phyloP scores from a whole-genome alignment of 2,113 vertebrate species.

The Burhinus bistriatus region DNA sequence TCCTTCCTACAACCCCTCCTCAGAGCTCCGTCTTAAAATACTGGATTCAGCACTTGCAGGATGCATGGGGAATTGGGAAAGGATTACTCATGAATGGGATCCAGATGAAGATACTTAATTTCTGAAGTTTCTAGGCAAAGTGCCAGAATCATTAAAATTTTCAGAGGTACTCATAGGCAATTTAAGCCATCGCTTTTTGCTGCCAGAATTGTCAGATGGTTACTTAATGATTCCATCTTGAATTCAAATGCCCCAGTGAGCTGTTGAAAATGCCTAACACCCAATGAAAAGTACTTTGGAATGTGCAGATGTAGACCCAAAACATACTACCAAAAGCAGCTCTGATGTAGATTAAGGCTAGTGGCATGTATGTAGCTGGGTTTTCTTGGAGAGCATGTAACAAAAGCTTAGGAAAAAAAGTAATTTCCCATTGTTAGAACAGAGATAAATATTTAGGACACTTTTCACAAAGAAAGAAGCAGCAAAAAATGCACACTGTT shows the following conservation, averaged over 20 bases:
- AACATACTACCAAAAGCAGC: not conserved
- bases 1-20: not conserved
- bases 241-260: not conserved
- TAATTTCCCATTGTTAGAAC: not conserved
- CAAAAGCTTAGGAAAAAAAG: not conserved
- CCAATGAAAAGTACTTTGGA: not conserved
- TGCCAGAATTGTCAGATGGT: constrained; percentile 6
- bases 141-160: not conserved
- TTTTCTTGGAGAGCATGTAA: not conserved
- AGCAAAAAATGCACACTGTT: not conserved
- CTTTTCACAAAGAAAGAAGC: not conserved
- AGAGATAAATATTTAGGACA: not conserved
- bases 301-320: not conserved
- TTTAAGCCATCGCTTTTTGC: not conserved
- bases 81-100: not conserved
- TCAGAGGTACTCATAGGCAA: not conserved
- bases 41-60: not conserved
- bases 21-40: not conserved
- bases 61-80: not conserved
- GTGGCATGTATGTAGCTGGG: not conserved
- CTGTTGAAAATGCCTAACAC: not conserved
- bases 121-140: constrained; percentile 2
- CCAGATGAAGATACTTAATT: not conserved
- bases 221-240: not conserved
- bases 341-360: not conserved